Evolutionary conservation across 2,888 invertebrate genomes (phyloP), one percentile per base, ranked within the genome.

Genomic region (Netelia inedita): DNA sequence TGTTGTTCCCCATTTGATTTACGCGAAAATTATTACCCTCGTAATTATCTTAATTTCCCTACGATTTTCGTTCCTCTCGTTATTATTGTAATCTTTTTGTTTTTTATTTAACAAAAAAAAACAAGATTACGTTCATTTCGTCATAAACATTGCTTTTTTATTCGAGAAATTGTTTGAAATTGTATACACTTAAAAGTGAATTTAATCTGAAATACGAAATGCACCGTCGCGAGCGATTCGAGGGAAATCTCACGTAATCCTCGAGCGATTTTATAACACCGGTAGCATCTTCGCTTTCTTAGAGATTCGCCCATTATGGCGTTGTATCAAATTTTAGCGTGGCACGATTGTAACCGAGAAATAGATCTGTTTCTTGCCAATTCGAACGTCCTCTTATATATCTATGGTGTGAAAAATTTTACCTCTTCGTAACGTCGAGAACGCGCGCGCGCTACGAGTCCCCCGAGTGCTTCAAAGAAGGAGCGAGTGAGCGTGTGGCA

Each of bases 401-500:
- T 68, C 35, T n/a, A 19, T 69, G 75, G 72, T 68, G 80, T 76
- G 72, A 80, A 83, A 75, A 80, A 50, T 46, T 46, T 14, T 46
- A 46, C 46, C 2, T 1, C 46, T 14, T 14, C 16, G 46, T 65
- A 35, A 5, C 28, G 53, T 43, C 66, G 79, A 73, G 72, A 53
- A 35, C 35, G 35, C 35, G 35, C 23, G 23, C 10, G 16, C 41
- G 23, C 59, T 21, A 10, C 55, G 43, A 6, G 23, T n/a, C 53
- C 46, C 28, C 3, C 66, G 43, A 61, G 55, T 28, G 65, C 11
- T 73, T 57, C 88, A 84, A 89, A 91, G 88, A 90, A 89, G 88
- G 88, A 87, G 82, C 84, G 73, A 69, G 89, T 86, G 85, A 87
- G 84, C 84, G 88, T 90, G 89, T 90, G 85, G 91, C 90, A 90